Evolutionary conservation across 2,113 vertebrate genomes (phyloP), one percentile per base, ranked within the genome.

Genomic region (Calidris pygmaea): DNA sequence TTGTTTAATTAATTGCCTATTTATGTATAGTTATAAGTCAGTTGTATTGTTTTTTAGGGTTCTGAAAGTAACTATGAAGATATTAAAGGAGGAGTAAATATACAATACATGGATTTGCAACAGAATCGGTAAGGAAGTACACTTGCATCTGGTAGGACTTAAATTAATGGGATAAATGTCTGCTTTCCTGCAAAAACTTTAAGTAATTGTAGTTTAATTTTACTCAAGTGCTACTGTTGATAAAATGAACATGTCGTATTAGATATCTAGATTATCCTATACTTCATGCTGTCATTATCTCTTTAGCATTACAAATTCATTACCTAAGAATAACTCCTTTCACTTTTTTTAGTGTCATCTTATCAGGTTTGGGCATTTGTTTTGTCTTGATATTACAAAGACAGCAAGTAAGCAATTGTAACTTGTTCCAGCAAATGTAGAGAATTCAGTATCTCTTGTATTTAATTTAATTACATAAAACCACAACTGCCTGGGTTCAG

Each of bases 11-110:
- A 62, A 16, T 48, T 50, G 7, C 20, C n/a, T n/a, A 4, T 58
- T 60, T 34, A 9, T 68, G 8, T 93, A 16, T 52, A 27, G 45
- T 59, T 95, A 7, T 52, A 94, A 59, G 43, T 59, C 12, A 72
- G 5, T 35, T 92, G 26, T 37, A 14, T 94, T 93, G 6, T 82
- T 92, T 85, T 37, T 80, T 96, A 99, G 99, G 99, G 99, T 35
- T 99, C 99, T 55, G 99, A 99, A 97, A 99, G 98, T 94, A 99
- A 99, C 98, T 99, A 99, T 56, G 98, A 99, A 92, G 98, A 98
- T 91, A 98, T 99, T 93, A 99, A 99, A 97, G 98, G 98, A 77
- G 99, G 98, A 34, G 98, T 98, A n/a, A 98, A 98, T 35, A 94
- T 99, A 89, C 95, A 95, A 1, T 99, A 99, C 62, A 98, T 99